Evolutionary conservation across 2,888 invertebrate genomes (phyloP), one percentile per base, ranked within the genome.

Genomic region (Caenorhabditis sp.): DNA sequence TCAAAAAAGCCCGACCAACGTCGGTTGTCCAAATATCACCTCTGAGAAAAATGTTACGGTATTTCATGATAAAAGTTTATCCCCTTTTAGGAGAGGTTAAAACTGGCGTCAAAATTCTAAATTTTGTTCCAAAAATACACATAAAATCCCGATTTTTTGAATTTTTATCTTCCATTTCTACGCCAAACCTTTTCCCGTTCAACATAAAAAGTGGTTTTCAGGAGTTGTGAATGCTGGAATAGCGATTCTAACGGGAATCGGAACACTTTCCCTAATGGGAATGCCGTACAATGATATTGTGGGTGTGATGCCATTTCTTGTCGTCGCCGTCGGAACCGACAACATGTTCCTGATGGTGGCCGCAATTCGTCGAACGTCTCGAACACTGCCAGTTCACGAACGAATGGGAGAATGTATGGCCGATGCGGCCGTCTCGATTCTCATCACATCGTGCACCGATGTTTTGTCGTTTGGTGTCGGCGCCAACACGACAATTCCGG

Each of bases 311-410:
- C 95, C 95, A 6, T 95, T 95, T 88, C 91, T 95, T 69, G 95
- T 95, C 93, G 93, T 95, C 83, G 95, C 95, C 86, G 95, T 96
- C 85, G 95, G 95, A 72, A 94, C 95, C 71, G 95, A 96, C 88
- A 95, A 95, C 88, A 95, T 95, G 1, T 96, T 96, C 87, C 94
- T 96, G 31, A 94, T 96, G 94, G 89, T 96, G 84, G 95, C 95
- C 1, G 94, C 95, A 0, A 95, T 95, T 94, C 91, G 95, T 66
- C 91, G 95, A 61, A 95, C 95, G 0, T 93, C 93, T 6, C 77
- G 88, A 14, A 79, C 78, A 1, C 77, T 79, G 51, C 92, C 93
- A 10, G 94, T 71, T 10, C 76, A 72, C 23, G 77, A 80, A 55
- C 49, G 80, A 63, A 78, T 78, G 78, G 78, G 93, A 0, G 91